Evolutionary conservation across 2,797 vertebrate genomes (phyloP), one percentile per base, ranked within the genome.

Genomic region (Chelon auratus): DNA sequence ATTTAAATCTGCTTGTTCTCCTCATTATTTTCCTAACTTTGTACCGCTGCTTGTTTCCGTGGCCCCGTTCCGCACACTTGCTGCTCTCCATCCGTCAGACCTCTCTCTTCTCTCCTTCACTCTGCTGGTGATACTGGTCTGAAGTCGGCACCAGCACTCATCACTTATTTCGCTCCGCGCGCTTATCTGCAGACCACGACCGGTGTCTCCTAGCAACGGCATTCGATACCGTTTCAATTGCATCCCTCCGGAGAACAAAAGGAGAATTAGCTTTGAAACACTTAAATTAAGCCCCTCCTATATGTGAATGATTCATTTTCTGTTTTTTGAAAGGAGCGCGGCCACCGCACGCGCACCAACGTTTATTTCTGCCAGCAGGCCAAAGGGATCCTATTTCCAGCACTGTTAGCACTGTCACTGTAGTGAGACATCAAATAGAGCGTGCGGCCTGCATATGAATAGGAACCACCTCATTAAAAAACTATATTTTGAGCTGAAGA

Each of bases 151-250:
- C 70, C 78, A 70, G 62, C 52, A 7, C 68, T 80, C 64, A 57
- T 77, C 69, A 17, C 77, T 77, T 59, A 36, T 48, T 75, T 76
- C 47, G 33, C 62, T n/a, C 67, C 62, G 75, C 68, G 79, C 55
- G 26, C 66, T 33, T 53, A 63, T 85, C 74, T 65, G 18, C 71
- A 59, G 77, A 82, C 81, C 67, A 48, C 3, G 57, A 83, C 87
- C 47, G 60, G 57, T 45, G 92, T 94, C 84, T 91, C 92, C 87
- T 92, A 91, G 91, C 91, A 93, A 93, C 93, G 24, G 65, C 74
- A 66, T 81, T 75, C 64, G 75, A 87, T 83, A 60, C 64, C 9
- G 24, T 85, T 85, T 87, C 75, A 84, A 65, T 81, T 61, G 55
- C 63, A 78, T 85, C 67, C 73, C 62, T 69, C 45, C 39, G 2